Conservation (phyloP, 1,140 invertebrate species). For the Drosophila azteca region DNA sequence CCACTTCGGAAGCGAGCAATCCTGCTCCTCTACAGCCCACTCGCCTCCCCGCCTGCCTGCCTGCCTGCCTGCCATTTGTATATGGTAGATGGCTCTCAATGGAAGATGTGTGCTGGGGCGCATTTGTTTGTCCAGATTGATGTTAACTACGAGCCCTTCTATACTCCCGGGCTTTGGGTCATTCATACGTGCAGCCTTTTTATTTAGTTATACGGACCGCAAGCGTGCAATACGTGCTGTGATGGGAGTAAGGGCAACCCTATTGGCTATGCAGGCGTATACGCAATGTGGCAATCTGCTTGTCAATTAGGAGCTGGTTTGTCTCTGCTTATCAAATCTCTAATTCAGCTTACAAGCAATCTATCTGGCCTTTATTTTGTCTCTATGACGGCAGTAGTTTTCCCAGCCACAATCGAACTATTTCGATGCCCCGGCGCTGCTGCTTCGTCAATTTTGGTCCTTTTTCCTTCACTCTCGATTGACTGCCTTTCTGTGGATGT, state of each 20-base stretch:
- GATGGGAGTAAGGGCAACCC: background rate
- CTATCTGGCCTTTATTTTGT: slow-evolving; percentile 51
- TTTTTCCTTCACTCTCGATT: slow-evolving; percentile 14
- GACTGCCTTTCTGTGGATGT: background rate
- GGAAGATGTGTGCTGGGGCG: slow-evolving; percentile 21
- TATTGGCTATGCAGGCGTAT: slow-evolving; percentile 28
- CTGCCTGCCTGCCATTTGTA: slow-evolving; percentile 21
- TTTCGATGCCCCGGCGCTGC: slow-evolving; percentile 33
- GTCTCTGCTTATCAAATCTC: slow-evolving; percentile 19
- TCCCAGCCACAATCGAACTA: slow-evolving; percentile 15
- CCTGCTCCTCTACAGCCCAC: too few relatives aligned
- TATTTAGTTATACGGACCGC: slow-evolving; percentile 63
- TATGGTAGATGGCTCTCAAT: slow-evolving; percentile 51
- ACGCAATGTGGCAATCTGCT: slow-evolving; percentile 46
- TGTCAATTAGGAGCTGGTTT: slow-evolving; percentile 56
- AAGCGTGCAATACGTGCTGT: slow-evolving; percentile 21
- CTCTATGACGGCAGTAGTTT: slow-evolving; percentile 17
- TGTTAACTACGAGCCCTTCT: slow-evolving; percentile 33
- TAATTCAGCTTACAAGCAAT: slow-evolving; percentile 29
- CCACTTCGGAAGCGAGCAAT: slow-evolving; percentile 8
- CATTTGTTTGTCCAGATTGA: slow-evolving; percentile 64
- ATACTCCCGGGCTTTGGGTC: slow-evolving; percentile 10
- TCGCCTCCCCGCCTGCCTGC: too few relatives aligned
- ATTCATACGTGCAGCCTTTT: slow-evolving; percentile 43
- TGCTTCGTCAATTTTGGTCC: slow-evolving; percentile 12